These are phyloP conservation scores for Bellardia pandia DNA, from an alignment of 2,888 invertebrate genomes.

Conservation along the genomic window DNA sequence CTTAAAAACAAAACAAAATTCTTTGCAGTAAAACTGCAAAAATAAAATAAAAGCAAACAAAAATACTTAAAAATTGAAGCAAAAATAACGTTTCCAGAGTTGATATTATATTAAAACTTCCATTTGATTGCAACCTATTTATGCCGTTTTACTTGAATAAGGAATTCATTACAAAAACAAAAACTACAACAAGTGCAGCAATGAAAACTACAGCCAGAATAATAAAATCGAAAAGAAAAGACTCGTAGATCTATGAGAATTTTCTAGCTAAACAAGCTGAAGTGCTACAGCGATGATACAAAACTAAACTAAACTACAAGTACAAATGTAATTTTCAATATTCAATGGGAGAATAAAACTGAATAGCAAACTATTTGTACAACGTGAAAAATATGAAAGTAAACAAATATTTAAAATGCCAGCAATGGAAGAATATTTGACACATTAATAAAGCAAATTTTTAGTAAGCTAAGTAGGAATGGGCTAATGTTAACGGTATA, in stretches of 20 bases:
- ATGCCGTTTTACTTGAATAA: constrained; percentile 66
- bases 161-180: constrained; percentile 48
- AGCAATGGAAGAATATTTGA: not conserved
- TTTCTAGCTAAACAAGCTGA: constrained; percentile 21
- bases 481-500: too few species aligned
- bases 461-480: too few species aligned
- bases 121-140: constrained; percentile 72
- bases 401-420: not conserved
- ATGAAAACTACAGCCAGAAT: not conserved
- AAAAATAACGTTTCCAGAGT: constrained; percentile 25
- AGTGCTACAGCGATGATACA: not conserved
- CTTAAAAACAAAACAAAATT: constrained; percentile 54
- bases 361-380: constrained; percentile 36
- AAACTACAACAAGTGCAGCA: constrained; percentile 20
- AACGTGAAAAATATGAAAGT: not conserved
- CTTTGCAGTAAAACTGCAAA: not conserved
- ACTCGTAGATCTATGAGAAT: constrained; percentile 23
- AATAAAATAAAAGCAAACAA: not conserved
- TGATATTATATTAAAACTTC: constrained; percentile 69
- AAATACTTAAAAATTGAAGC: constrained; percentile 2
- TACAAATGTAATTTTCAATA: constrained; percentile 69
- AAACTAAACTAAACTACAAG: constrained; percentile 57
- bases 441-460: too few species aligned
- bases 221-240: constrained; percentile 7
- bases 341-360: constrained; percentile 67